Evolutionary conservation across 1,140 invertebrate species (phyloP).

Genomic region (Pemphigus obesinymphae): DNA sequence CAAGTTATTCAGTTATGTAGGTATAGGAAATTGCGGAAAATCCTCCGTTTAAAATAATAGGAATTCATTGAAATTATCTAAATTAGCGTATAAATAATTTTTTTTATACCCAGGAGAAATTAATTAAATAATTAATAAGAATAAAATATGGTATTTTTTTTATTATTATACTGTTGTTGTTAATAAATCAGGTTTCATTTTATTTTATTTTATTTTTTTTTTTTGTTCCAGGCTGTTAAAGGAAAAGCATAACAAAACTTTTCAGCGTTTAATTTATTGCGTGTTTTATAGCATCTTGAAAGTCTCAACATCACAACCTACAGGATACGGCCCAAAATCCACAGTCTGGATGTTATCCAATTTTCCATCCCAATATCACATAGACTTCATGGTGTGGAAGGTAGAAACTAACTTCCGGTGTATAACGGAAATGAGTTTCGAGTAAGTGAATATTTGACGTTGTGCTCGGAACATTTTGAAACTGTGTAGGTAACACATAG

Average conservation of each 20-base stretch:
- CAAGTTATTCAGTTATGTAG: background rate
- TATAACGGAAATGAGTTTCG: conserved; percentile 23
- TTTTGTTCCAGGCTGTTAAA: background rate
- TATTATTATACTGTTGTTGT: background rate
- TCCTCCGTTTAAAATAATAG: no score
- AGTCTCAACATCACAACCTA: background rate
- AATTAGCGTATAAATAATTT: background rate
- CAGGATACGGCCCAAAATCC: background rate
- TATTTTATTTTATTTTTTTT: no score
- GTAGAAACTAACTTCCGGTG: conserved; percentile 15
- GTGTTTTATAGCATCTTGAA: conserved; percentile 9
- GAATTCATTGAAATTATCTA: background rate
- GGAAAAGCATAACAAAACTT: conserved; percentile 1
- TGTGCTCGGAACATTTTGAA: background rate
- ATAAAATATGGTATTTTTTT: background rate
- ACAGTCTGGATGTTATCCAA: conserved; percentile 29
- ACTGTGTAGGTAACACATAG: background rate
- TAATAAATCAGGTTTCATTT: conserved; percentile 11
- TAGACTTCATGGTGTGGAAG: background rate
- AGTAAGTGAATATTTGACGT: conserved; percentile 33
- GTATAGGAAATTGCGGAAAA: no score
- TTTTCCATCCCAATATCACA: conserved; percentile 10
- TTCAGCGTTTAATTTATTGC: background rate
- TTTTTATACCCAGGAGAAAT: background rate
- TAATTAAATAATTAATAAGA: background rate